A percentile compares a stretch with the other conserved stretches of the same genome.
Conservation (phyloP, 2,113 vertebrate genomes). For the Sciurus niger region DNA sequence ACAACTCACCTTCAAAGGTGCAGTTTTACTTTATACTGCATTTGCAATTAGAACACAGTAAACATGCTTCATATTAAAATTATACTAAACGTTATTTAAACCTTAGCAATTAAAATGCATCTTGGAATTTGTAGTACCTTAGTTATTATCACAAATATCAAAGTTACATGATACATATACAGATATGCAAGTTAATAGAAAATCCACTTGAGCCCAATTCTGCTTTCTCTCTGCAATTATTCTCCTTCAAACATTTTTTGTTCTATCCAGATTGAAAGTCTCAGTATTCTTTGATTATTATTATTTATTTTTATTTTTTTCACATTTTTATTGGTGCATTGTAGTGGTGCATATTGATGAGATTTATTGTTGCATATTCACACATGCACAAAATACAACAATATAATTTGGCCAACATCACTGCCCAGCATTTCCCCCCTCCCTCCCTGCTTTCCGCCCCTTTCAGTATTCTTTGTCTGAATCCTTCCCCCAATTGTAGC, state of each 20-base stretch:
- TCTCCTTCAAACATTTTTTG: background rate
- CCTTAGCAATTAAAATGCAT: background rate
- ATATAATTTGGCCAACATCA: too few relatives aligned
- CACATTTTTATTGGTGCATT: too few relatives aligned
- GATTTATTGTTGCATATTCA: too few relatives aligned
- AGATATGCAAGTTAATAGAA: background rate
- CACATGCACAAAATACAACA: too few relatives aligned
- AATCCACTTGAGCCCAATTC: background rate
- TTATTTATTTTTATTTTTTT: too few relatives aligned
- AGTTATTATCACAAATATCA: background rate
- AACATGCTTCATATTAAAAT: slow-evolving; percentile 23
- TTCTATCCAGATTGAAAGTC: background rate
- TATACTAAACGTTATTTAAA: slow-evolving; percentile 7
- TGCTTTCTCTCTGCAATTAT: background rate
- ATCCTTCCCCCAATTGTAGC: background rate
- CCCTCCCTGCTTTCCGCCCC: too few relatives aligned
- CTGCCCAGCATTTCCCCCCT: too few relatives aligned
- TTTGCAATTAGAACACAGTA: slow-evolving; percentile 37
- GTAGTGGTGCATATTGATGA: too few relatives aligned
- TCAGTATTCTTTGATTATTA: background rate
- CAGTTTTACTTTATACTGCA: background rate
- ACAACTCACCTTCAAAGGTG: background rate
- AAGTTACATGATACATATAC: background rate
- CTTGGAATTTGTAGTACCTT: slow-evolving; percentile 45
- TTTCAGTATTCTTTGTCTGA: background rate